Evolutionary conservation across 2,888 invertebrate genomes (phyloP).

Genomic region (Pegoplata infirma): DNA sequence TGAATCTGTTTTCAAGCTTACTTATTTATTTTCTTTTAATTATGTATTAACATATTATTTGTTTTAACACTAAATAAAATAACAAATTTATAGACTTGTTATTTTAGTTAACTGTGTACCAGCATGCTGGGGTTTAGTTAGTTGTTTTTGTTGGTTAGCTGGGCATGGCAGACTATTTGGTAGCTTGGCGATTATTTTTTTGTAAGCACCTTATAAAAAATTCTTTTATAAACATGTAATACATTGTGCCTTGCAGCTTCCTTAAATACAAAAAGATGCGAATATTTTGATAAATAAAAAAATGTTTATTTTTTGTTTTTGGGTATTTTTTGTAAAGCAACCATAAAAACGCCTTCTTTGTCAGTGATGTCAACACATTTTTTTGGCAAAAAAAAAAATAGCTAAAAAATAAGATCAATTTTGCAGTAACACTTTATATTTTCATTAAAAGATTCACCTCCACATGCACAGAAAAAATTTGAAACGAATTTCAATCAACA

Average conservation of each 20-base stretch:
- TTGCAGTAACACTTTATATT: too few relatives aligned
- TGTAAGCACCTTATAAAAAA: conserved; percentile 61
- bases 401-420: too few relatives aligned
- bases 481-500: too few relatives aligned
- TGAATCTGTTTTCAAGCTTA: too few relatives aligned
- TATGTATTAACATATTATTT: conserved; percentile 43
- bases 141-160: conserved; percentile 6
- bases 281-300: conserved; percentile 64
- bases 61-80: conserved; percentile 35
- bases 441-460: too few relatives aligned
- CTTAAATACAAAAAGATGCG: conserved; percentile 64
- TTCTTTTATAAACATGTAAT: conserved; percentile 62
- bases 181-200: conserved; percentile 34
- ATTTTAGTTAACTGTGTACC: conserved; percentile 52
- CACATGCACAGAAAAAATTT: too few relatives aligned
- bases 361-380: too few relatives aligned
- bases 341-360: conserved; percentile 55
- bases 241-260: conserved; percentile 57
- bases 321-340: neutral
- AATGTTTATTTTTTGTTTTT: conserved; percentile 18
- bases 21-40: conserved; percentile 34
- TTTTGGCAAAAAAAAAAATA: too few relatives aligned
- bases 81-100: conserved; percentile 61
- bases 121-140: conserved; percentile 55
- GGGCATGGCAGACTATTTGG: too few relatives aligned